These are phyloP conservation scores for Morpho deidamia DNA, from an alignment of 2,888 invertebrate genomes.

Conservation along the genomic window DNA sequence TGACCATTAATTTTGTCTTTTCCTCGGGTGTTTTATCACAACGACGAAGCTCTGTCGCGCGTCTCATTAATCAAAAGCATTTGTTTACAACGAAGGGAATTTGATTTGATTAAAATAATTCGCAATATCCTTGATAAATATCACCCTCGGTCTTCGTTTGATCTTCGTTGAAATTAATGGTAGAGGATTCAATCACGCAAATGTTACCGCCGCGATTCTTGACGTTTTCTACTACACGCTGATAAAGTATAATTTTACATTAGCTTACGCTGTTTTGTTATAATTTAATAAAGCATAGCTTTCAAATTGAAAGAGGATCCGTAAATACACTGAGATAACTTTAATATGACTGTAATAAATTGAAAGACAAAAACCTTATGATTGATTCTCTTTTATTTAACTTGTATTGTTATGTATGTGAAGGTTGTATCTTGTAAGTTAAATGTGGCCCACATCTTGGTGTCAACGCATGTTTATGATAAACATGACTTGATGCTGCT, in stretches of 20 bases:
- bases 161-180: constrained; percentile 76
- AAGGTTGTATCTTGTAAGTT: too few relatives aligned
- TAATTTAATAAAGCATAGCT: constrained; percentile 9
- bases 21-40: constrained; percentile 76
- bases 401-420: too few relatives aligned
- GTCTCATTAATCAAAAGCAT: constrained; percentile 79
- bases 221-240: constrained; percentile 34
- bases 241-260: constrained; percentile 13
- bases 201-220: constrained; percentile 52
- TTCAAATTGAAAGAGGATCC: constrained; percentile 1
- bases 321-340: not conserved
- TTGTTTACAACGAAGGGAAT: constrained; percentile 79
- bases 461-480: too few relatives aligned
- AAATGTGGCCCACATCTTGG: too few relatives aligned
- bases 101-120: constrained; percentile 79
- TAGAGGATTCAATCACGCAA: constrained; percentile 75
- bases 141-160: constrained; percentile 78
- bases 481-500: too few relatives aligned
- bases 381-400: too few relatives aligned
- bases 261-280: constrained; percentile 6
- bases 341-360: not conserved
- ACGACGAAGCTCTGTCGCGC: constrained; percentile 75
- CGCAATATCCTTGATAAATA: constrained; percentile 79
- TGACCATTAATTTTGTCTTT: constrained; percentile 78
- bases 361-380: not conserved